Percentiles rank a stretch among this genome's conserved stretches.
phyloP scores from a whole-genome alignment of 2,888 invertebrate species.

The Melitaea athalia region DNA sequence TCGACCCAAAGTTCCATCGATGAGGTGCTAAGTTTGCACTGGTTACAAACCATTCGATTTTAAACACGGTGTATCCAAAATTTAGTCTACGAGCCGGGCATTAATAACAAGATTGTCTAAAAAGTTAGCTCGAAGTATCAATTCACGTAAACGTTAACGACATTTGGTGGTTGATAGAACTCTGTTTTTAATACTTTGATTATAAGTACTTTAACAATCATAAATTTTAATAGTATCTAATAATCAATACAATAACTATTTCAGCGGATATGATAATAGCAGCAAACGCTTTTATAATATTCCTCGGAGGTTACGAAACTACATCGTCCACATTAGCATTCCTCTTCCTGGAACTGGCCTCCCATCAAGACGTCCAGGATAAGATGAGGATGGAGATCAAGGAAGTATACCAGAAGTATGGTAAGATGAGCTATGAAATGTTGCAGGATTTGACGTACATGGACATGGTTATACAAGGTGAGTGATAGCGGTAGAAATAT shows the following conservation, averaged over 20 bases:
- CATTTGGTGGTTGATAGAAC: too few species aligned
- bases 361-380: conserved; percentile 77
- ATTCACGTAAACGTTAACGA: too few species aligned
- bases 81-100: too few species aligned
- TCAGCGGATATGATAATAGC: conserved; percentile 80
- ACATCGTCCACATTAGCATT: conserved; percentile 82
- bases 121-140: too few species aligned
- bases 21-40: too few species aligned
- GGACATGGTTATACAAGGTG: conserved; percentile 82
- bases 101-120: too few species aligned
- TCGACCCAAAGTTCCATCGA: too few species aligned
- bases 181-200: too few species aligned
- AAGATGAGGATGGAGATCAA: conserved; percentile 75
- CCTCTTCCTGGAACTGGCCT: conserved; percentile 79
- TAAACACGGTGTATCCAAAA: too few species aligned
- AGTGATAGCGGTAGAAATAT: background rate
- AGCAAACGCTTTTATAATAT: conserved; percentile 83
- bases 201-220: too few species aligned
- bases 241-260: background rate
- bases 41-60: too few species aligned
- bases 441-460: conserved; percentile 80
- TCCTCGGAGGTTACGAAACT: conserved; percentile 84
- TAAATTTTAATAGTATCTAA: background rate
- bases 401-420: conserved; percentile 60
- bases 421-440: conserved; percentile 74